Evolutionary conservation across 2,113 vertebrate genomes (phyloP), one percentile per base, ranked within the genome.

Genomic region (Sminthopsis crassicaudata): DNA sequence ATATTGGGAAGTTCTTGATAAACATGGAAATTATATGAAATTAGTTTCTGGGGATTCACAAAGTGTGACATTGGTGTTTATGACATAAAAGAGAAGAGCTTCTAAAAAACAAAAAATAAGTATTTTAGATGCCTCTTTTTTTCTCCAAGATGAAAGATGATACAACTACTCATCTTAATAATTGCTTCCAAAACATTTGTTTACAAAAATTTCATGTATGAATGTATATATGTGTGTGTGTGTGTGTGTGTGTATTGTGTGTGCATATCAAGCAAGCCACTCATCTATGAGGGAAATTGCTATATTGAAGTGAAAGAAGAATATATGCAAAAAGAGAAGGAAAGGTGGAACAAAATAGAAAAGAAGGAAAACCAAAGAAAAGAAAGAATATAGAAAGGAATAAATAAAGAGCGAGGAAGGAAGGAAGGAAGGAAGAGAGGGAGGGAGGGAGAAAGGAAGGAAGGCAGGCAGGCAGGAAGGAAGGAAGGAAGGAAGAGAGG

Each of bases 11-110:
- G 16, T 94, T 94, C 93, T 97, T 97, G 90, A 36, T 96, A 95
- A 91, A 95, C 0, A 91, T 93, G 0, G n/a, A 98, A 98, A 97
- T 95, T 95, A 96, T 92, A 14, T 96, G 54, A 46, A 94, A 95
- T 23, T 0, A 95, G 96, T 97, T 55, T 36, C n/a, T 92, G 90
- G 92, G 89, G 91, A 96, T 96, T 95, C 91, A 96, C 52, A 95
- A 96, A 97, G 93, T 97, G 90, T 93, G 94, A 96, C 95, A 90
- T 92, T 94, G 92, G n/a, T 95, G 96, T 97, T 89, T 96, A 91
- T 89, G 95, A 42, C 3, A 67, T 30, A 46, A 96, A 89, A 48
- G 88, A 97, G 67, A 91, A 94, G 96, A 36, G 11, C 93, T 54
- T 57, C 26, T 93, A 76, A 11, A 94, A 94, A 93, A 96, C 6